These are phyloP conservation scores for Galagoides demidoff DNA, from an alignment of 2,797 vertebrate genomes.

Conservation along the genomic window DNA sequence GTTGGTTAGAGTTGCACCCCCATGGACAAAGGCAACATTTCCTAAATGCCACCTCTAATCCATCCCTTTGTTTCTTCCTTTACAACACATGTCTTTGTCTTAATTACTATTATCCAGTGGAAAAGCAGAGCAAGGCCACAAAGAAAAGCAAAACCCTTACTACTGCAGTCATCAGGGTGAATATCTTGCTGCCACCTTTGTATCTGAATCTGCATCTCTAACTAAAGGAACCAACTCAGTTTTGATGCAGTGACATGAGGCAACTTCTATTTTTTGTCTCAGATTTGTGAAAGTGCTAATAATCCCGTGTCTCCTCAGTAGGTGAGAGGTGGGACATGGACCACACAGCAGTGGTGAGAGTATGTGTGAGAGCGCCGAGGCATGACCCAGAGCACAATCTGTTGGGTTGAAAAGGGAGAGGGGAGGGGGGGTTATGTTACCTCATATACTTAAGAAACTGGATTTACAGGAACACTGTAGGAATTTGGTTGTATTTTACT, in stretches of 20 bases:
- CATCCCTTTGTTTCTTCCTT: constrained; percentile 37
- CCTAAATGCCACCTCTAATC: background rate
- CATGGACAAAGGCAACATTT: background rate
- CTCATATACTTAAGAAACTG: constrained; percentile 35
- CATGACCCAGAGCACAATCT: background rate
- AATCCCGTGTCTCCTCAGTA: background rate
- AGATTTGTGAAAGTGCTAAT: constrained; percentile 35
- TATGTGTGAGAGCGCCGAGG: background rate
- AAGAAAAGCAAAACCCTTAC: background rate
- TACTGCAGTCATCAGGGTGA: background rate
- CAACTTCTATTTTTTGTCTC: constrained; percentile 16
- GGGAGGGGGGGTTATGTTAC: background rate
- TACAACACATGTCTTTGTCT: background rate
- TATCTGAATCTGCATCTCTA: constrained; percentile 62
- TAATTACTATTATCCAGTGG: constrained; percentile 51
- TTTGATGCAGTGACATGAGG: background rate
- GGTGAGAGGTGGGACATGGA: background rate
- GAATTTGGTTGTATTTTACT: constrained; percentile 47
- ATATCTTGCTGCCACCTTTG: constrained; percentile 55
- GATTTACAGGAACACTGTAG: background rate
- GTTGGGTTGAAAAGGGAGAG: background rate
- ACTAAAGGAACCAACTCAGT: constrained; percentile 64
- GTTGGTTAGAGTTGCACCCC: background rate
- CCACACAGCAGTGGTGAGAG: background rate
- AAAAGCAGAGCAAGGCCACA: constrained; percentile 18